Conservation (phyloP, 2,888 invertebrate genomes). For the Diloba caeruleocephala region DNA sequence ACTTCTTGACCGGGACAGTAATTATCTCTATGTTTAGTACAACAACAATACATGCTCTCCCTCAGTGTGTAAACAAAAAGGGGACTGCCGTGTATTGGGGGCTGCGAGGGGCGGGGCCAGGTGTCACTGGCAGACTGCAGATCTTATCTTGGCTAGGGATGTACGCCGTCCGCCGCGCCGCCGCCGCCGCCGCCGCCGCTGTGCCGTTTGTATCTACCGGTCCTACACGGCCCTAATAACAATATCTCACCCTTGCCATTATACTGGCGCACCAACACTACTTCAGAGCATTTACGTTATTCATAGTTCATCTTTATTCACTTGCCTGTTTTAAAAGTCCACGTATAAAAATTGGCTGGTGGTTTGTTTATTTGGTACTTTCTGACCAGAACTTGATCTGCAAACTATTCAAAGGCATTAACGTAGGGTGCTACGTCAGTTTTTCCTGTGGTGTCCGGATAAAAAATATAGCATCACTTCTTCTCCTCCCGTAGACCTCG, state of each 20-base stretch:
- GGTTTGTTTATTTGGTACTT: no score
- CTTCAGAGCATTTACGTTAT: slow-evolving; percentile 5
- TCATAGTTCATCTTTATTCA: background rate
- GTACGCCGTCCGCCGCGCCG: slow-evolving; percentile 51
- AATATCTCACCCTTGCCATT: slow-evolving; percentile 41
- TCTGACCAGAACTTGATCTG: no score
- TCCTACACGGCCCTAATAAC: slow-evolving; percentile 24
- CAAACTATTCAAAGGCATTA: no score
- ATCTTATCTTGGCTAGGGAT: slow-evolving; percentile 80
- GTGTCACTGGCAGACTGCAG: slow-evolving; percentile 82
- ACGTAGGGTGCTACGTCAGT: no score
- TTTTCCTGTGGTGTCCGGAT: no score
- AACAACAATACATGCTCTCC: slow-evolving; percentile 42
- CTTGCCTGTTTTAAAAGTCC: background rate
- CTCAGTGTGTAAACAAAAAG: slow-evolving; percentile 64
- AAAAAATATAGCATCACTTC: no score
- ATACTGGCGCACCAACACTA: slow-evolving; percentile 15
- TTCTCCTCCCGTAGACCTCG: no score
- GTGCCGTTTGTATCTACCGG: slow-evolving; percentile 27
- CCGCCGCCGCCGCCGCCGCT: slow-evolving; percentile 37
- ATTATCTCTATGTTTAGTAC: slow-evolving; percentile 40
- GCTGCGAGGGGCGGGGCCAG: slow-evolving; percentile 81
- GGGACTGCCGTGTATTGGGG: slow-evolving; percentile 62
- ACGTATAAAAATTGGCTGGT: no score
- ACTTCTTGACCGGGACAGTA: slow-evolving; percentile 23